Conservation (phyloP, 2,113 vertebrate species). For the Saccopteryx bilineata region DNA sequence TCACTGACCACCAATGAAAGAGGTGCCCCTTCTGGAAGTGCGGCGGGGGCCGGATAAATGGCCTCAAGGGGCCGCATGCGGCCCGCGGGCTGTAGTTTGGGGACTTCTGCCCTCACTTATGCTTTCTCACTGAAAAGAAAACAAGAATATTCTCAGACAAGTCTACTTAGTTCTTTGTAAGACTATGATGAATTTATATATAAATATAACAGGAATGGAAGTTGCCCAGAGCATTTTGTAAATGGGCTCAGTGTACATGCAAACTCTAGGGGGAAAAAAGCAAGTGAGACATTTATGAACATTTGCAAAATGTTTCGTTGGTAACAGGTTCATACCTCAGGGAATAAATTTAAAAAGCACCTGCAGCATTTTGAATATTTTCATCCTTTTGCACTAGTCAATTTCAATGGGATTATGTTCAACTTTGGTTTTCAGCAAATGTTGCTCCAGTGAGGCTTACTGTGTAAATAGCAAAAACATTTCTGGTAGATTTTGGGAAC, state of each 20-base stretch:
- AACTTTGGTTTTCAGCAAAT: slow-evolving; percentile 32
- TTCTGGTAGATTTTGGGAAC: background rate
- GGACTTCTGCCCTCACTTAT: slow-evolving; percentile 15
- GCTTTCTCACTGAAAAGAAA: slow-evolving; percentile 47
- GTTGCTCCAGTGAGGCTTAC: background rate
- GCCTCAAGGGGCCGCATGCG: no score
- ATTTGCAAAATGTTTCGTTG: slow-evolving; percentile 62
- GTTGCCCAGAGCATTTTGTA: background rate
- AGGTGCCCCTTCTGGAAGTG: no score
- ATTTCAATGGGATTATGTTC: background rate
- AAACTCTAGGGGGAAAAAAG: background rate
- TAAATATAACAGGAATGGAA: background rate
- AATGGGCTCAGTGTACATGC: background rate
- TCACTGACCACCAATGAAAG: no score
- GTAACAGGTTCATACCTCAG: slow-evolving; percentile 40
- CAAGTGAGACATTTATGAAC: slow-evolving; percentile 9
- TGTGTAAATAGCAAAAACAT: slow-evolving; percentile 34
- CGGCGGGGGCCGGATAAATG: no score
- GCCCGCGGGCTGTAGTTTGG: no score
- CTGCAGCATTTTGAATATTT: slow-evolving; percentile 37
- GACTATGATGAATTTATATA: background rate
- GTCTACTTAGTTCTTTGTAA: background rate
- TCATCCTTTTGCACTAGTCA: background rate
- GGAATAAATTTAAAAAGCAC: slow-evolving; percentile 38
- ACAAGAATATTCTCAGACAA: background rate